Conservation (phyloP, 1,140 invertebrate genomes). For the Drosophila pruinosa region DNA sequence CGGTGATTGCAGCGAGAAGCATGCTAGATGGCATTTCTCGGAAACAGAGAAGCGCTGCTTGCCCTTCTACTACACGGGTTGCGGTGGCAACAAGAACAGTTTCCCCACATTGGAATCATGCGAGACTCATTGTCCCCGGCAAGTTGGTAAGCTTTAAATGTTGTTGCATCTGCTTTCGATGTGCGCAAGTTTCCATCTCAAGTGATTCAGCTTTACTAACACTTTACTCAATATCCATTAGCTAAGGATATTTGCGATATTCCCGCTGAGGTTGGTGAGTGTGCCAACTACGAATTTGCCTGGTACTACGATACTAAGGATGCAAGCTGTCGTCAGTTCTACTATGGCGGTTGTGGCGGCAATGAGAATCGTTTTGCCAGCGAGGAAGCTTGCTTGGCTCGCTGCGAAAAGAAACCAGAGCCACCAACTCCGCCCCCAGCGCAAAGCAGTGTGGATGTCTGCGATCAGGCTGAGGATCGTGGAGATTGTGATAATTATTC, state of each 20-base stretch:
- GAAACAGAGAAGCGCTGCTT: constrained; percentile 92
- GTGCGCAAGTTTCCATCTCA: constrained; percentile 30
- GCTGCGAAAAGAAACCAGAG: constrained; percentile 84
- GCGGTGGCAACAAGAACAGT: constrained; percentile 94
- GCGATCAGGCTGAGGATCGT: constrained; percentile 30
- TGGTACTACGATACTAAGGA: constrained; percentile 94
- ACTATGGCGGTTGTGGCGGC: constrained; percentile 92
- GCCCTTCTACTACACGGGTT: constrained; percentile 97
- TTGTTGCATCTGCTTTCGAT: constrained; percentile 66
- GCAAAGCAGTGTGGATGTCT: constrained; percentile 35
- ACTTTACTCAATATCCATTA: constrained; percentile 32
- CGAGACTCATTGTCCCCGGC: constrained; percentile 90
- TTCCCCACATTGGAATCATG: constrained; percentile 91
- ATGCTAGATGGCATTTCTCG: constrained; percentile 94
- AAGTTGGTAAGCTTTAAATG: constrained; percentile 87
- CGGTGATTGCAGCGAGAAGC: constrained; percentile 91
- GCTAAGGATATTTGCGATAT: constrained; percentile 88
- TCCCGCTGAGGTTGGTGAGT: constrained; percentile 90
- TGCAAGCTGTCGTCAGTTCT: constrained; percentile 89
- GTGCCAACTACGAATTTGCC: constrained; percentile 89
- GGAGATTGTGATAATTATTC: constrained; percentile 48
- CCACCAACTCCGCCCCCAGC: constrained; percentile 59
- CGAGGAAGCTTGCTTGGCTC: constrained; percentile 86
- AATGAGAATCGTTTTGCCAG: constrained; percentile 92
- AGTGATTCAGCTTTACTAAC: constrained; percentile 9